Conservation (phyloP, 2,113 vertebrate genomes). For the Lampris incognitus region DNA sequence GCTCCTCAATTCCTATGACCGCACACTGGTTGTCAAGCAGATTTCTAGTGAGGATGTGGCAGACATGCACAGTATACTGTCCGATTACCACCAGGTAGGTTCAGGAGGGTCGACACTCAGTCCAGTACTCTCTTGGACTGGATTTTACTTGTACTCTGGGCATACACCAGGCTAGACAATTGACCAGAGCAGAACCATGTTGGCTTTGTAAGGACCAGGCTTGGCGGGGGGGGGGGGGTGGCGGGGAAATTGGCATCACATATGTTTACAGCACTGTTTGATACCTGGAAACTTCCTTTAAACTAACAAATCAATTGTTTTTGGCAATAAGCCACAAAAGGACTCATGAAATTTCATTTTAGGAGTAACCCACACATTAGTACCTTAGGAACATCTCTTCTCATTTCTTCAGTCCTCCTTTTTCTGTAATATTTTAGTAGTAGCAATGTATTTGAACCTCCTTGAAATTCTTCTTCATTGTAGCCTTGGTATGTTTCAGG, state of each 20-base stretch:
- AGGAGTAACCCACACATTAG: background rate
- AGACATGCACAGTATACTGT: slow-evolving; percentile 92
- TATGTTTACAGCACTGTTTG: background rate
- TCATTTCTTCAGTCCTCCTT: background rate
- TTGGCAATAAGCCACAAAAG: background rate
- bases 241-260: background rate
- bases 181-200: background rate
- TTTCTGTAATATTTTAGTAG: too few species aligned
- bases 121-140: background rate
- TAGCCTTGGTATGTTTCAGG: slow-evolving; percentile 25
- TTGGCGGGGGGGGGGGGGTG: background rate
- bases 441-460: too few species aligned
- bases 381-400: background rate
- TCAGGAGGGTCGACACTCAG: background rate
- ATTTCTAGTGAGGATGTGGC: slow-evolving; percentile 94
- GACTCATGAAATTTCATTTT: too few species aligned
- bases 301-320: background rate
- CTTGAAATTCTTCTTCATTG: background rate
- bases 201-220: background rate
- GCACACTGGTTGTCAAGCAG: slow-evolving; percentile 91
- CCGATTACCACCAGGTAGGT: slow-evolving; percentile 93
- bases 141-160: too few species aligned
- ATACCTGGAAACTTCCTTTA: background rate
- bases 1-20: slow-evolving; percentile 90
- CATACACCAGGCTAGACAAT: too few species aligned